phyloP scores from a whole-genome alignment of 2,888 invertebrate species.

The Bursaphelenchus okinawaensis region DNA sequence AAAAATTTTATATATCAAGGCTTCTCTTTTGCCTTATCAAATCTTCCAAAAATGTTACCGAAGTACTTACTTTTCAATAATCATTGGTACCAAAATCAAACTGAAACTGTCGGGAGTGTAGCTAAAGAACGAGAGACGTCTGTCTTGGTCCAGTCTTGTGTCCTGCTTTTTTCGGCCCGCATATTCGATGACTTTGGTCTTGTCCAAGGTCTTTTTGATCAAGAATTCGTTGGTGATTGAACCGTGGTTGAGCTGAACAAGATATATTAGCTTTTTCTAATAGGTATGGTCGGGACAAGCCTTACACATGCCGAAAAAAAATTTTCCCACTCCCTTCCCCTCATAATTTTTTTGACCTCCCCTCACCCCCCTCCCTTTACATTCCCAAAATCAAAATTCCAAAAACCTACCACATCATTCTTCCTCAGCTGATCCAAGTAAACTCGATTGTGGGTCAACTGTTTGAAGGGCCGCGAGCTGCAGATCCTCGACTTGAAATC shows the following conservation, averaged over 20 bases:
- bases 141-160: slow-evolving; percentile 66
- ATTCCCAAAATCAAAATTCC: slow-evolving; percentile 6
- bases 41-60: neutral
- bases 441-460: slow-evolving; percentile 64
- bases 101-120: slow-evolving; percentile 92
- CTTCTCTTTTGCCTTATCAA: neutral
- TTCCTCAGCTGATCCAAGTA: slow-evolving; percentile 54
- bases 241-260: slow-evolving; percentile 50
- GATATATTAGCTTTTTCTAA: neutral
- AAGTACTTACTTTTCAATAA: slow-evolving; percentile 73
- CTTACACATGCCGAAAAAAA: neutral
- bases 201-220: slow-evolving; percentile 46
- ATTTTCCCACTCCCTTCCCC: neutral
- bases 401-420: slow-evolving; percentile 55
- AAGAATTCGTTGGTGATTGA: slow-evolving; percentile 56
- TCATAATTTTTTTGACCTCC: slow-evolving; percentile 4
- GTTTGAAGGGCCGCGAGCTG: slow-evolving; percentile 73
- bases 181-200: slow-evolving; percentile 29
- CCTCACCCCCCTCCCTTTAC: no score
- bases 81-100: slow-evolving; percentile 89
- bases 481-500: slow-evolving; percentile 84
- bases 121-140: slow-evolving; percentile 79
- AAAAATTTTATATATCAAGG: neutral
- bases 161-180: slow-evolving; percentile 12
- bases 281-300: neutral